A percentile compares a stretch with the other conserved stretches of the same genome.
Conservation (phyloP, 2,113 vertebrate genomes). For the Austrofundulus limnaeus region DNA sequence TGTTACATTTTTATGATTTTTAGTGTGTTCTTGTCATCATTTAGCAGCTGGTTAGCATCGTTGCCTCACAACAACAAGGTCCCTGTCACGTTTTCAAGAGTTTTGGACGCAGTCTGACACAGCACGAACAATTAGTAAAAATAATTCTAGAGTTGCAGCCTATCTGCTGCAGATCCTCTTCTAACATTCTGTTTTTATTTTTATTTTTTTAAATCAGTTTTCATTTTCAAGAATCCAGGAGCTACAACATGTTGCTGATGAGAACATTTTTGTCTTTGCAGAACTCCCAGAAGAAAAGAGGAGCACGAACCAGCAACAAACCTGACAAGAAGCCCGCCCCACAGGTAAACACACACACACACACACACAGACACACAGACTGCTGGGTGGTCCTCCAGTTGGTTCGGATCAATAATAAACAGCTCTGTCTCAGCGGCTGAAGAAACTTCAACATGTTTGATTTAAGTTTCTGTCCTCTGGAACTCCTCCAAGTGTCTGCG, state of each 20-base stretch:
- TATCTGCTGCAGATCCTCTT: background rate
- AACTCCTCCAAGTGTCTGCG: conserved; percentile 18
- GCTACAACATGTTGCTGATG: conserved; percentile 19
- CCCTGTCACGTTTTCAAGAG: too few relatives aligned
- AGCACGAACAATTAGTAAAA: too few relatives aligned
- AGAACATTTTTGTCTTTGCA: conserved; percentile 59
- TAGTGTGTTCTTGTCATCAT: too few relatives aligned
- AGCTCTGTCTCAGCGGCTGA: conserved; percentile 10
- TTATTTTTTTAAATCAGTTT: too few relatives aligned
- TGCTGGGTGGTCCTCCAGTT: background rate
- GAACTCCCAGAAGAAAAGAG: conserved; percentile 94
- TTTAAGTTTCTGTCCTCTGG: background rate
- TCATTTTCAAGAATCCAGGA: background rate
- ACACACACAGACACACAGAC: too few relatives aligned
- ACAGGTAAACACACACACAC: conserved; percentile 80
- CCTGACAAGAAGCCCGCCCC: conserved; percentile 88
- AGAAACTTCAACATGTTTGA: conserved; percentile 14
- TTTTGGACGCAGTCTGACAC: too few relatives aligned
- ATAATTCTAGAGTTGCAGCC: background rate
- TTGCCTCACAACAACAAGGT: too few relatives aligned
- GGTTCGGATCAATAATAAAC: conserved; percentile 38
- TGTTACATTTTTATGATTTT: too few relatives aligned
- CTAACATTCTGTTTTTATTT: background rate
- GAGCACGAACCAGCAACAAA: conserved; percentile 87
- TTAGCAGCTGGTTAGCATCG: too few relatives aligned